Evolutionary conservation across 2,113 vertebrate genomes (phyloP).

Genomic region (Sciurus niger): DNA sequence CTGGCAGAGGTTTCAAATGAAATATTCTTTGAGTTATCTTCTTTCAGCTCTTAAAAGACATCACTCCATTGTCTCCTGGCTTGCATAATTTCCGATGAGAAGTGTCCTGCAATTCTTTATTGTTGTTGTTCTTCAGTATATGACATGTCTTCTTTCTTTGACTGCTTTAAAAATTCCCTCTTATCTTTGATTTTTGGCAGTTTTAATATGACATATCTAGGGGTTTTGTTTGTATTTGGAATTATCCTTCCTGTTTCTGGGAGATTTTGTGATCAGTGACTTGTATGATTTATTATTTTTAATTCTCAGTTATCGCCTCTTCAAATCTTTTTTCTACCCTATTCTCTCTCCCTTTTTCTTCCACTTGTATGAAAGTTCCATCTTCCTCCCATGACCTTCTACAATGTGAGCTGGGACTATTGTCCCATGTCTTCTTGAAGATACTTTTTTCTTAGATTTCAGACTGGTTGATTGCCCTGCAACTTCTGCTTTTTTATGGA

Average conservation of each 20-base stretch:
- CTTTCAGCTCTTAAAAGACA: not conserved
- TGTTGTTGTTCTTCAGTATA: not conserved
- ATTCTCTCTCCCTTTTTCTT: not conserved
- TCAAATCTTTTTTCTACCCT: not conserved
- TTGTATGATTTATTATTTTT: slow-evolving; percentile 31
- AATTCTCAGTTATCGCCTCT: not conserved
- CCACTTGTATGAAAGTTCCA: accelerated
- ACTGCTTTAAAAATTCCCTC: not conserved
- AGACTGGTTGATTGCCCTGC: not conserved
- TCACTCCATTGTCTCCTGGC: not conserved
- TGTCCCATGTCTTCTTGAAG: not conserved
- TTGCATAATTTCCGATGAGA: not conserved
- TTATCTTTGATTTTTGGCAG: slow-evolving; percentile 22
- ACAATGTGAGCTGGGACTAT: not conserved
- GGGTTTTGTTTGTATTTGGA: not conserved
- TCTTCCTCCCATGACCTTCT: not conserved
- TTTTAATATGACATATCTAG: not conserved
- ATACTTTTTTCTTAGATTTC: not conserved
- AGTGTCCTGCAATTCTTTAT: not conserved
- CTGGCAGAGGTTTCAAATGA: not conserved
- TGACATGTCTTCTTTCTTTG: not conserved
- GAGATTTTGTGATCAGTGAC: not conserved
- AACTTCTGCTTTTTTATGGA: not conserved
- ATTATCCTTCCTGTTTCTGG: slow-evolving; percentile 24
- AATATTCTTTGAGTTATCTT: not conserved